These are phyloP conservation scores for Palloptera scutellata DNA, from an alignment of 2,888 invertebrate species.

Conservation along the genomic window DNA sequence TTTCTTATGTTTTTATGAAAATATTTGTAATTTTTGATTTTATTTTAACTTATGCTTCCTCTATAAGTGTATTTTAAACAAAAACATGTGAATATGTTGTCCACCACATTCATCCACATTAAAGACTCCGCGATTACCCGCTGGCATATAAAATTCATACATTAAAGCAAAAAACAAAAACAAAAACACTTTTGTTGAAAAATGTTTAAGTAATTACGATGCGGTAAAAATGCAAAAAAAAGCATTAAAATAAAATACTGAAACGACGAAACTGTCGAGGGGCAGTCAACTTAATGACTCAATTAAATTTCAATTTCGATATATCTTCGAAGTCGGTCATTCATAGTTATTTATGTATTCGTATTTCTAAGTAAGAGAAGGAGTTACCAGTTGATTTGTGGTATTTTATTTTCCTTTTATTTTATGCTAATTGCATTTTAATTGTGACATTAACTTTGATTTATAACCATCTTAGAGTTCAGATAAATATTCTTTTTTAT, in stretches of 20 bases:
- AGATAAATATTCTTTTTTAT: background rate
- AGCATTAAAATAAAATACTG: background rate
- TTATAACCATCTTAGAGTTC: conserved; percentile 12
- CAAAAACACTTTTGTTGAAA: conserved; percentile 24
- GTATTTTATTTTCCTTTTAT: background rate
- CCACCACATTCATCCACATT: too few species aligned
- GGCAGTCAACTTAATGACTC: conserved; percentile 17
- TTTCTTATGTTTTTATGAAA: too few species aligned
- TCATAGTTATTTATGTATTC: too few species aligned
- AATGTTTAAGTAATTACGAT: conserved; percentile 25
- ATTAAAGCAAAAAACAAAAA: too few species aligned
- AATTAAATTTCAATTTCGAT: conserved; percentile 30
- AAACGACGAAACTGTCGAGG: background rate
- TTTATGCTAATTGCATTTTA: conserved; percentile 32
- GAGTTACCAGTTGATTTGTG: background rate
- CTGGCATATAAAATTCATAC: too few species aligned
- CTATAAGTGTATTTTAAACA: too few species aligned
- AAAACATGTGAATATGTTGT: too few species aligned
- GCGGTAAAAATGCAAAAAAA: conserved; percentile 2
- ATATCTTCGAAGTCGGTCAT: conserved; percentile 11
- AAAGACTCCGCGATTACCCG: too few species aligned
- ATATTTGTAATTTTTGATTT: too few species aligned
- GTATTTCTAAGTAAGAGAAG: background rate
- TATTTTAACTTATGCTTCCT: too few species aligned
- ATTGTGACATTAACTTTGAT: conserved; percentile 28